Evolutionary conservation across 2,888 invertebrate species (phyloP).

Genomic region (Drosophila colorata): DNA sequence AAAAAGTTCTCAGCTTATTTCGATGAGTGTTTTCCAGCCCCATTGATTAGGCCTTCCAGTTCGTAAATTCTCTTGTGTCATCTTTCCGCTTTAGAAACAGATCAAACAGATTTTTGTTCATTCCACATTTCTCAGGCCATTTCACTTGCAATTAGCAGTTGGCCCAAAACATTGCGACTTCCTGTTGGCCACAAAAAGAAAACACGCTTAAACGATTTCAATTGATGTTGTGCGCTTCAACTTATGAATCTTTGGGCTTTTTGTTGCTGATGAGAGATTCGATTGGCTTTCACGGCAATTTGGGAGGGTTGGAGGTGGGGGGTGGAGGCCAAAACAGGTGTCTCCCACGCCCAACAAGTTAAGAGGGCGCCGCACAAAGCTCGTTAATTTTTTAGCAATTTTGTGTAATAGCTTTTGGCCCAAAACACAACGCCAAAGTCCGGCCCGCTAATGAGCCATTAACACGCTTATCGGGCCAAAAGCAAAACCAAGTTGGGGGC

Average conservation of each 20-base stretch:
- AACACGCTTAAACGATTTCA: conserved; percentile 20
- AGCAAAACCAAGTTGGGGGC: conserved; percentile 14
- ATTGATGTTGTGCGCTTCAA: conserved; percentile 35
- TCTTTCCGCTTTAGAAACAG: conserved; percentile 46
- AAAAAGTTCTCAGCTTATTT: conserved; percentile 2
- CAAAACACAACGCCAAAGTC: conserved; percentile 15
- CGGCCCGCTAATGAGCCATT: conserved; percentile 71
- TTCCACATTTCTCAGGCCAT: conserved; percentile 13
- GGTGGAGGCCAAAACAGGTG: conserved; percentile 30
- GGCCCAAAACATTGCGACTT: conserved; percentile 41
- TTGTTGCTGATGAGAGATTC: conserved; percentile 17
- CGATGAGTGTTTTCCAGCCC: neutral
- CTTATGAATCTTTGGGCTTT: conserved; percentile 13
- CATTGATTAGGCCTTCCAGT: conserved; percentile 8
- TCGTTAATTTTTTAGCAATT: conserved; percentile 50
- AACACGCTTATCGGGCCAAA: conserved; percentile 71
- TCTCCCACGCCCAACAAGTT: conserved; percentile 52
- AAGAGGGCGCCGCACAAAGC: conserved; percentile 23
- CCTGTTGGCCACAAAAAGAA: conserved; percentile 36
- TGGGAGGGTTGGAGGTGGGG: neutral
- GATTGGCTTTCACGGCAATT: conserved; percentile 34
- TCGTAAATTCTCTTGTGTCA: conserved; percentile 31
- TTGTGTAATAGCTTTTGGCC: conserved; percentile 57
- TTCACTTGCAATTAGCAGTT: conserved; percentile 45
- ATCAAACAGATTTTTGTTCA: conserved; percentile 27